phyloP scores from a whole-genome alignment of 1,140 invertebrate species.

The Diorhabda elongata region DNA sequence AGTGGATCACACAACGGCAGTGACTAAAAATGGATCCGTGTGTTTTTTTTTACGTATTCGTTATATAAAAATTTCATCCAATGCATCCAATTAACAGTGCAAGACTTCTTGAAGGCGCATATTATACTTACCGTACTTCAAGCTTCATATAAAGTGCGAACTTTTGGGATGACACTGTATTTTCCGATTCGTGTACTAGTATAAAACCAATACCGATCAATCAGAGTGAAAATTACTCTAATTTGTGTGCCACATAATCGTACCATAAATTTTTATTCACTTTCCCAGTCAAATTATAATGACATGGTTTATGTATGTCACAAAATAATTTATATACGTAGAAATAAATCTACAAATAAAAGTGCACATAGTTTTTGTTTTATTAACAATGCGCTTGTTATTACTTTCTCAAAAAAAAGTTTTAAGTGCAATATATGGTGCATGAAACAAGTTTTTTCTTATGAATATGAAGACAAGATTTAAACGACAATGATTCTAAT shows the following conservation, averaged over 20 bases:
- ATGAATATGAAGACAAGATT: conserved; percentile 8
- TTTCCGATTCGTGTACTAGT: too few species aligned
- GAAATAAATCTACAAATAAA: neutral
- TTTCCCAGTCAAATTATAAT: conserved; percentile 14
- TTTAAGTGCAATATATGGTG: neutral
- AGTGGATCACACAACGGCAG: too few species aligned
- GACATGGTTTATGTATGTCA: neutral
- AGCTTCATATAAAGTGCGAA: too few species aligned
- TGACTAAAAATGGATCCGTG: too few species aligned
- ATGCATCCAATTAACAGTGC: too few species aligned
- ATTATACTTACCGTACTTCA: too few species aligned
- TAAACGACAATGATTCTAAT: neutral
- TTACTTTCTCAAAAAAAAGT: neutral
- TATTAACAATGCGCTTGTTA: conserved; percentile 6
- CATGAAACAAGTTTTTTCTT: conserved; percentile 5
- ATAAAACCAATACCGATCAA: too few species aligned
- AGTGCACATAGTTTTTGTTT: neutral
- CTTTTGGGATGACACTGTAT: too few species aligned
- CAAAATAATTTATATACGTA: neutral
- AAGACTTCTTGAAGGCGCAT: too few species aligned
- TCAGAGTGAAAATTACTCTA: too few species aligned
- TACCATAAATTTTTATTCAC: neutral
- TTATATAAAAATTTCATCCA: too few species aligned
- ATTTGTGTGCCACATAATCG: neutral
- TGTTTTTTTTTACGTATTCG: too few species aligned